phyloP scores from a whole-genome alignment of 2,113 vertebrate species.

The Isurus oxyrinchus region DNA sequence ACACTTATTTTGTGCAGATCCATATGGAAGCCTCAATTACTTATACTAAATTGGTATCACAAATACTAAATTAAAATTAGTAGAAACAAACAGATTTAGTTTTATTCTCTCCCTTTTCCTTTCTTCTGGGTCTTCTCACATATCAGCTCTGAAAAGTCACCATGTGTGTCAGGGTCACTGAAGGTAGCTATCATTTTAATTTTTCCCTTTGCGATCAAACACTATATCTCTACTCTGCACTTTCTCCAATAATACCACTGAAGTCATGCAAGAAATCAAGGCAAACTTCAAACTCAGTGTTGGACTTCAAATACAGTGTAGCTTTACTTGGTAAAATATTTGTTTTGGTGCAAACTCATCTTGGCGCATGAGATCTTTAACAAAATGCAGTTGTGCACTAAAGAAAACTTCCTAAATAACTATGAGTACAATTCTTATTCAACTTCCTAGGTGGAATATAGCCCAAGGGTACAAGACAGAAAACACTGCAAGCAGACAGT shows the following conservation, averaged over 20 bases:
- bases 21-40: not conserved
- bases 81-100: not conserved
- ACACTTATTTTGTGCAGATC: not conserved
- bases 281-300: not conserved
- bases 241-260: not conserved
- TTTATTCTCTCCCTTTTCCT: not conserved
- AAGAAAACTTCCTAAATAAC: not conserved
- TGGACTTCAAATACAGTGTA: not conserved
- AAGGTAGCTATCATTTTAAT: not conserved
- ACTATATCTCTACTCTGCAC: not conserved
- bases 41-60: not conserved
- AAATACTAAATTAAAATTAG: not conserved
- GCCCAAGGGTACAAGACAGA: not conserved
- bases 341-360: not conserved
- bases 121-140: not conserved
- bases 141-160: not conserved
- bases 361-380: no score
- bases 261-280: not conserved
- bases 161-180: not conserved
- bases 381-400: not conserved
- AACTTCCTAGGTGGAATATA: not conserved
- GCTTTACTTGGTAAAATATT: not conserved
- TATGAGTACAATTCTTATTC: not conserved
- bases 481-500: not conserved
- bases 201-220: not conserved